Base-by-base conservation (phyloP, 53 echinoderm and acorn worm genomes). In the Pentamera pediparva region DNA sequence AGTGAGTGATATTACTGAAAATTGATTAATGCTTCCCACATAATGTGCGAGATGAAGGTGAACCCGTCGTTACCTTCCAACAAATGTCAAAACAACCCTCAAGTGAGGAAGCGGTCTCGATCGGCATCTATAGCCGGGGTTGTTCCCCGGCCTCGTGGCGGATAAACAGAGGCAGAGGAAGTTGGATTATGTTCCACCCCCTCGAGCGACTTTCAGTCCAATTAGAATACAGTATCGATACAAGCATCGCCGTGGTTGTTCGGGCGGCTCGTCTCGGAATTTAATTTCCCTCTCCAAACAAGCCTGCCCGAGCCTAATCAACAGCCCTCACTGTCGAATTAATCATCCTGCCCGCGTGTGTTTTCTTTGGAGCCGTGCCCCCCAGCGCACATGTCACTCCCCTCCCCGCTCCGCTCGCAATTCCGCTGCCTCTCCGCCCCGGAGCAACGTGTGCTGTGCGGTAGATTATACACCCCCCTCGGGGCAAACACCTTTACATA, bases 101-200 rank as follows among this genome's bases (percentile, higher is more conserved):
- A n/a, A n/a, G n/a, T n/a, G n/a, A n/a, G n/a, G n/a, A n/a, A n/a
- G n/a, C n/a, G n/a, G n/a, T n/a, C n/a, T n/a, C n/a, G n/a, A n/a
- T n/a, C n/a, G n/a, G n/a, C n/a, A n/a, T n/a, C n/a, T n/a, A n/a
- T n/a, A n/a, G n/a, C n/a, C n/a, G n/a, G n/a, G n/a, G n/a, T n/a
- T n/a, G 73, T 55, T 72, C 73, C 54, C 55, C 34, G 54, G 37
- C 51, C 54, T 35, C 54, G 34, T 72, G 73, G 52, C 51, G 73
- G 73, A 55, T 72, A 72, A 72, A 72, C 73, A 72, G 52, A 72
- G 73, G 54, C 34, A 53, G 34, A n/a, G n/a, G n/a, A n/a, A n/a
- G n/a, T n/a, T n/a, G 58, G 58, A 57, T 57, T 57, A 57, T 57
- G 58, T 57, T 57, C n/a, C n/a, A 57, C 58, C 32, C 32, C 58